Conservation (phyloP, 2,113 vertebrate genomes). For the Myotis davidii region DNA sequence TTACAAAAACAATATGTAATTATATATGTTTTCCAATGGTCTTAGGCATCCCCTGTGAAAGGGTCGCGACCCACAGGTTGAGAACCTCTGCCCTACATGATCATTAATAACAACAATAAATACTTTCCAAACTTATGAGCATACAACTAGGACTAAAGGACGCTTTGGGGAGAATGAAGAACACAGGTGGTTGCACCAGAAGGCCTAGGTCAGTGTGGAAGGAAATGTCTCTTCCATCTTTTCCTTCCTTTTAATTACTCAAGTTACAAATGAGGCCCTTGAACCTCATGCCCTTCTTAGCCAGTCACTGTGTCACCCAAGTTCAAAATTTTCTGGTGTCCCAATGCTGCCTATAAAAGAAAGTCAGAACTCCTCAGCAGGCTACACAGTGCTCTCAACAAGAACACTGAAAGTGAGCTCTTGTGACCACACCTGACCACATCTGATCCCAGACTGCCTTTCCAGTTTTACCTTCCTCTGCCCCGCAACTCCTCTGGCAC, state of each 20-base stretch:
- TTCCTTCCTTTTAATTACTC: constrained; percentile 11
- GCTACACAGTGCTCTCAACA: background rate
- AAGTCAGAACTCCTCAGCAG: background rate
- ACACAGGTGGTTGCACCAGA: background rate
- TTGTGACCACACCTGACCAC: background rate
- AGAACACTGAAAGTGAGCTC: background rate
- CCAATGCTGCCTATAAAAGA: background rate
- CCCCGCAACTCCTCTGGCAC: background rate
- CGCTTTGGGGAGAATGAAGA: background rate
- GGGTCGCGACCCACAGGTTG: too few species aligned
- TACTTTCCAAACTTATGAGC: constrained; percentile 11
- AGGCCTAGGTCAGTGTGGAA: background rate
- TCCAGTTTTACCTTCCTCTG: constrained; percentile 4
- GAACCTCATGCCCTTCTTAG: background rate
- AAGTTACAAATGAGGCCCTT: constrained; percentile 23
- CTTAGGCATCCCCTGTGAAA: too few species aligned
- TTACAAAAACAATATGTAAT: too few species aligned
- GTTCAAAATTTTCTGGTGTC: background rate
- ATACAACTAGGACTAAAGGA: background rate
- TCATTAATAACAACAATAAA: constrained; percentile 8
- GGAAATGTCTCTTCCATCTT: background rate
- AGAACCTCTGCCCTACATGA: background rate
- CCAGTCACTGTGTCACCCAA: background rate
- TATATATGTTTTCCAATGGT: too few species aligned
- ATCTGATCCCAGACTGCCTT: background rate